Conservation (phyloP, 2,113 vertebrate species). For the Alaudala cheleensis region DNA sequence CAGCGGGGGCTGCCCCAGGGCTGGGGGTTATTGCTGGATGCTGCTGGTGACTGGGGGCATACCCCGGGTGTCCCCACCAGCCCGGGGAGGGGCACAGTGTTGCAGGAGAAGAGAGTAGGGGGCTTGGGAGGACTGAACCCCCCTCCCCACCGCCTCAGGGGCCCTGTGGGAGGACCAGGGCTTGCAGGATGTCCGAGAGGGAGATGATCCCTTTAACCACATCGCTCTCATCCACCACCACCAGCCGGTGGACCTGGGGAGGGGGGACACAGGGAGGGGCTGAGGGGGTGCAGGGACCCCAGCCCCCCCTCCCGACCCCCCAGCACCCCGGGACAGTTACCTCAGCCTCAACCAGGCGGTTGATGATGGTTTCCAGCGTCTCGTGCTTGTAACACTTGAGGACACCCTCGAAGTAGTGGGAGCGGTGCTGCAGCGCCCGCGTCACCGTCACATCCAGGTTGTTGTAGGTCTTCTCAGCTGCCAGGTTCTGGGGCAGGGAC, state of each 20-base stretch:
- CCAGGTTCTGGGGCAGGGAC: slow-evolving; percentile 83
- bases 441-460: slow-evolving; percentile 97
- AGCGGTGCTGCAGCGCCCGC: slow-evolving; percentile 92
- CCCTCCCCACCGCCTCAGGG: slow-evolving; percentile 27
- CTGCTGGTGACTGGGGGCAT: slow-evolving; percentile 2
- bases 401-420: slow-evolving; percentile 96
- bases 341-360: slow-evolving; percentile 94
- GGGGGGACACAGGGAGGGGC: background rate
- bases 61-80: accelerated
- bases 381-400: slow-evolving; percentile 92
- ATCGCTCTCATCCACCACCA: slow-evolving; percentile 91
- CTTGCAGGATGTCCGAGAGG: slow-evolving; percentile 94
- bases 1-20: background rate
- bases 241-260: slow-evolving; percentile 91
- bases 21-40: slow-evolving; percentile 20
- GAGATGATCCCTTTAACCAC: slow-evolving; percentile 96
- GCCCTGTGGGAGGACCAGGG: slow-evolving; percentile 86
- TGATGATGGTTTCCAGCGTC: slow-evolving; percentile 92
- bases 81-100: background rate
- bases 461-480: slow-evolving; percentile 97
- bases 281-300: background rate
- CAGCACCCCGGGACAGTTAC: slow-evolving; percentile 31
- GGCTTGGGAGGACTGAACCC: background rate
- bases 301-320: background rate
- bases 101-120: background rate